A percentile compares a stretch with the other conserved stretches of the same genome.
Conservation (phyloP, 2,888 invertebrate species). For the Rhogogaster chlorosoma region DNA sequence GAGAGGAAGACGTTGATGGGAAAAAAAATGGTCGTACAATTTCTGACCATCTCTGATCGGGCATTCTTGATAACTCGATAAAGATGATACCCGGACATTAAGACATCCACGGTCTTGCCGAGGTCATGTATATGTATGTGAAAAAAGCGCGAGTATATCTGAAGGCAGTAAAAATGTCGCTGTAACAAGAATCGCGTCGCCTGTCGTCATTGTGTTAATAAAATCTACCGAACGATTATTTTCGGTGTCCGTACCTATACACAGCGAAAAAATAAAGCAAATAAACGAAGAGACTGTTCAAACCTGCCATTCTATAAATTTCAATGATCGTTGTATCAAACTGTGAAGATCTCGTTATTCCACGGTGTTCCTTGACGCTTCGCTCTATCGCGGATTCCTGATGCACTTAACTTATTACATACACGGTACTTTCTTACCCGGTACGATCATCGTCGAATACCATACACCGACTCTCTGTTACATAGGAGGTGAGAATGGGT, state of each 20-base stretch:
- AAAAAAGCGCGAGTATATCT: background rate
- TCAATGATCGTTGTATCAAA: slow-evolving; percentile 37
- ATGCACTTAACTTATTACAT: background rate
- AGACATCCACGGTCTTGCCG: background rate
- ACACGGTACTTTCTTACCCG: background rate
- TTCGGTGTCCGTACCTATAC: background rate
- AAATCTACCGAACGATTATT: slow-evolving; percentile 28
- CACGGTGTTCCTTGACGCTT: background rate
- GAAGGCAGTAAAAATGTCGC: slow-evolving; percentile 18
- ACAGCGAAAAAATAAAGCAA: background rate
- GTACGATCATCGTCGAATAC: background rate
- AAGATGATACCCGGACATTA: background rate
- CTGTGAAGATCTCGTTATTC: slow-evolving; percentile 28
- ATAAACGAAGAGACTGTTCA: background rate
- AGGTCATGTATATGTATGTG: background rate
- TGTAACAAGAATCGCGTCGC: slow-evolving; percentile 23
- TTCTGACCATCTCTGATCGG: background rate
- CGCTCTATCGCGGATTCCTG: background rate
- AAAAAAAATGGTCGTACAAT: background rate
- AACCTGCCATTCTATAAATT: slow-evolving; percentile 30
- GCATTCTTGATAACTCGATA: background rate
- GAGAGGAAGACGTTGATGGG: background rate
- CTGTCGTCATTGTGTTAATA: background rate
- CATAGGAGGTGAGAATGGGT: slow-evolving; percentile 8
- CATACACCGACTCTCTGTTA: slow-evolving; percentile 12